A percentile compares a stretch with the other conserved stretches of the same genome.
phyloP scores from a whole-genome alignment of 92 coral and sea anemone genomes.

The Palythoa grandis region DNA sequence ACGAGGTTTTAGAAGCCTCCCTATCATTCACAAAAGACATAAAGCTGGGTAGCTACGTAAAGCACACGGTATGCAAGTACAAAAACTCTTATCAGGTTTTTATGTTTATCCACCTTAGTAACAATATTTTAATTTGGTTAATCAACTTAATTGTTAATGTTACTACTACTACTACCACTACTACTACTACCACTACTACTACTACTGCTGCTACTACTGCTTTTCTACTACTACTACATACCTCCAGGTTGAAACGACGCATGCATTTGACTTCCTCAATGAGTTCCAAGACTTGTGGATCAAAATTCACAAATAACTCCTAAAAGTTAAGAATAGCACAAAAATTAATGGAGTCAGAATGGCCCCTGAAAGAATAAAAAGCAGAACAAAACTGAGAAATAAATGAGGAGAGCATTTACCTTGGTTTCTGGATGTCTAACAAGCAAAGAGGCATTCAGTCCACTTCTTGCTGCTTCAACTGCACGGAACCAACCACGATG shows the following conservation, averaged over 20 bases:
- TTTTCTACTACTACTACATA: slow-evolving; percentile 9
- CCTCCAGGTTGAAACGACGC: slow-evolving; percentile 93
- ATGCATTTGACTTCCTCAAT: slow-evolving; percentile 97
- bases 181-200: too few relatives aligned
- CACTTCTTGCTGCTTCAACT: slow-evolving; percentile 96
- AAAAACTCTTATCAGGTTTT: too few relatives aligned
- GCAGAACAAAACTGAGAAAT: background rate
- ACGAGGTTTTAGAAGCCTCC: too few relatives aligned
- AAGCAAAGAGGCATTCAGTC: slow-evolving; percentile 90
- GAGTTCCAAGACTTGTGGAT: slow-evolving; percentile 96
- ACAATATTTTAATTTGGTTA: too few relatives aligned
- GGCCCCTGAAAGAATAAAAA: background rate
- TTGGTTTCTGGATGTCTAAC: slow-evolving; percentile 97
- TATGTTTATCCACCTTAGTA: too few relatives aligned
- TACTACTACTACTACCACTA: too few relatives aligned
- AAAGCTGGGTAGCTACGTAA: too few relatives aligned
- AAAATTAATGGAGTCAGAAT: background rate
- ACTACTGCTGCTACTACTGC: too few relatives aligned
- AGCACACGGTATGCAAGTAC: too few relatives aligned
- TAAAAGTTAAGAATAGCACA: slow-evolving; percentile 29
- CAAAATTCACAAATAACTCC: slow-evolving; percentile 95
- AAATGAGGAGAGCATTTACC: slow-evolving; percentile 44
- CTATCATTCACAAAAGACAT: too few relatives aligned
- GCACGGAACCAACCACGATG: slow-evolving; percentile 99
- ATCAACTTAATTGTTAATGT: too few relatives aligned